These are phyloP conservation scores for Acanthosepion lycidas DNA, from an alignment of 2,888 invertebrate genomes.

Conservation along the genomic window DNA sequence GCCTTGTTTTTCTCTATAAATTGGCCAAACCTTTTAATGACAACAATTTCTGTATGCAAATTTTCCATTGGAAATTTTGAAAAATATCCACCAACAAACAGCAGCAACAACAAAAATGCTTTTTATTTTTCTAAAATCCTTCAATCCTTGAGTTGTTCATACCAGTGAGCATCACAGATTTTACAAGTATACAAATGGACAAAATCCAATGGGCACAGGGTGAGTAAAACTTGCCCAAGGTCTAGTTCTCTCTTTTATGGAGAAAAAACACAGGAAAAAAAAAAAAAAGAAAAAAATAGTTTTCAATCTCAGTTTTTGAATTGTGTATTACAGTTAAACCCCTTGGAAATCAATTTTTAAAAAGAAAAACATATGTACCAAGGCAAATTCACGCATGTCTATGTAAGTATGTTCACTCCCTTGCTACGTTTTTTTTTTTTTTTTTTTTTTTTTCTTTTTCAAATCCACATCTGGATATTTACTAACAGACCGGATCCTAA, in stretches of 20 bases:
- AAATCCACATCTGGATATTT: not conserved
- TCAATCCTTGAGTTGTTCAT: not conserved
- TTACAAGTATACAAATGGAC: not conserved
- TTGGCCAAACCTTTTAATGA: constrained; percentile 18
- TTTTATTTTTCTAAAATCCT: not conserved
- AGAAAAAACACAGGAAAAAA: not conserved
- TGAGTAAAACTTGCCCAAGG: not conserved
- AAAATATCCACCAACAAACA: not conserved
- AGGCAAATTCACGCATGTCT: constrained; percentile 21
- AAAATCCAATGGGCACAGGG: not conserved
- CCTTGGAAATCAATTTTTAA: not conserved
- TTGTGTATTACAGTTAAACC: not conserved
- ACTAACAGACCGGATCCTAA: not conserved
- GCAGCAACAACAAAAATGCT: not conserved
- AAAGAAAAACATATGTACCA: not conserved
- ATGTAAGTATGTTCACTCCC: not conserved
- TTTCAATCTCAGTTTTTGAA: not conserved
- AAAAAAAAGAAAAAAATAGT: no score
- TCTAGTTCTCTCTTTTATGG: not conserved
- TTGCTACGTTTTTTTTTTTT: not conserved
- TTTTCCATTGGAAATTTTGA: not conserved
- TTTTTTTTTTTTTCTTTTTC: not conserved
- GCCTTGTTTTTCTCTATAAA: not conserved
- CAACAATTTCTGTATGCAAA: not conserved
- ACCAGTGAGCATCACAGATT: not conserved